Evolutionary conservation across 2,113 vertebrate species (phyloP), one percentile per base, ranked within the genome.

Genomic region (Aptenodytes patagonicus): DNA sequence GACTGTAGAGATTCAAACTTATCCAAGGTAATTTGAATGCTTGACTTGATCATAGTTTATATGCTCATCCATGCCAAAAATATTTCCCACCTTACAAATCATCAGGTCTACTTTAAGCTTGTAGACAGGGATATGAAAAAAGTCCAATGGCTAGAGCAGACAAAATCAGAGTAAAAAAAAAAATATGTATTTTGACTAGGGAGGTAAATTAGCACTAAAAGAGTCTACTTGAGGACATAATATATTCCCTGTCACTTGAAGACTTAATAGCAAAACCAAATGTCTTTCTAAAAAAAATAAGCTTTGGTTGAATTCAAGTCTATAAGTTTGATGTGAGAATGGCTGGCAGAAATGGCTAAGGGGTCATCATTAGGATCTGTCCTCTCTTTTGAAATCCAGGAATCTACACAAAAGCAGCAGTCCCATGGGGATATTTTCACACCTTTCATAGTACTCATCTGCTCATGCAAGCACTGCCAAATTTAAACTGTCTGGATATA

Each of bases 21-120:
- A 84, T 46, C 69, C 64, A 82, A 89, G 24, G 82, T 72, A 93
- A 95, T 97, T 57, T 87, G 62, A 91, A 82, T 89, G 83, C 34
- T 94, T 89, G 57, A 66, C 13, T 95, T 93, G 69, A 83, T 87
- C 66, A 51, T 15, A 42, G 20, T n/a, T 89, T 85, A 72, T 47
- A 44, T 38, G 14, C 17, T 72, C 77, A 76, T 85, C 81, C 49
- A n/a, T 79, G 81, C 80, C 83, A 94, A 93, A 89, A 92, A 73
- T 87, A 93, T 25, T 94, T 96, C 73, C 25, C 66, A 62, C 94
- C 36, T 89, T 52, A 89, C 76, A 87, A 96, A 94, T 91, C 80
- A 87, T 54, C 47, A 71, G 17, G 22, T 85, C 40, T 93, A 28
- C 54, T 94, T 87, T 79, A 91, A 87, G 44, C n/a, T 54, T 78